Evolutionary conservation across 2,113 vertebrate genomes (phyloP), one percentile per base, ranked within the genome.

Genomic region (Pogona vitticeps): DNA sequence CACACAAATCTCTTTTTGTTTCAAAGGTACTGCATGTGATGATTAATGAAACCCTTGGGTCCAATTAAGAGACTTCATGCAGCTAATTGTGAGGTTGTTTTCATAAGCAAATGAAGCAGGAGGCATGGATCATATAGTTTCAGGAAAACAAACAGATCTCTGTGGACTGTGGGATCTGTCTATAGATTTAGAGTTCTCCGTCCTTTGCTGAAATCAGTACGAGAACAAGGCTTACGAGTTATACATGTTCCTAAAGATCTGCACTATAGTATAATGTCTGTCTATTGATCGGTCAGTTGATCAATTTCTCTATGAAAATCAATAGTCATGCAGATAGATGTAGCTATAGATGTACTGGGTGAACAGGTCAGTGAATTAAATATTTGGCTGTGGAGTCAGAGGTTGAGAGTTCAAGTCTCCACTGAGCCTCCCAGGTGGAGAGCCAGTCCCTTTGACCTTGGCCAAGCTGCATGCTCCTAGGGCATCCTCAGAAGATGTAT

Each of bases 61-160:
- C 83, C 40, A 63, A 1, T 23, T 88, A 92, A 15, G 71, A 87
- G 5, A 87, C 46, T 90, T 89, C 83, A 68, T 76, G 17, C 20
- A 84, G 59, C 70, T 88, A 81, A 83, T 71, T 90, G 8, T 70
- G 70, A 56, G 68, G 71, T 12, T 59, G 21, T 63, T 80, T 87
- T 90, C 83, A 82, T 2, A 56, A 56, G 15, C 80, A 67, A 15
- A 73, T 36, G 40, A 7, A 85, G 15, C 36, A 71, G 73, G 86
- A 91, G 18, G 38, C 26, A 59, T 10, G 2, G 38, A 59, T 85
- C 46, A 82, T 71, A 86, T 83, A 33, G 21, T 81, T 70, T 42
- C 92, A 87, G 59, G 63, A 63, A 90, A 91, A 87, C 56, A 90
- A 90, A 52, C 88, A n/a, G 86, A 92, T 61, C 67, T 82, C 59